Base-by-base conservation (phyloP, 2,888 invertebrate species). In the Xanthorhoe designata region DNA sequence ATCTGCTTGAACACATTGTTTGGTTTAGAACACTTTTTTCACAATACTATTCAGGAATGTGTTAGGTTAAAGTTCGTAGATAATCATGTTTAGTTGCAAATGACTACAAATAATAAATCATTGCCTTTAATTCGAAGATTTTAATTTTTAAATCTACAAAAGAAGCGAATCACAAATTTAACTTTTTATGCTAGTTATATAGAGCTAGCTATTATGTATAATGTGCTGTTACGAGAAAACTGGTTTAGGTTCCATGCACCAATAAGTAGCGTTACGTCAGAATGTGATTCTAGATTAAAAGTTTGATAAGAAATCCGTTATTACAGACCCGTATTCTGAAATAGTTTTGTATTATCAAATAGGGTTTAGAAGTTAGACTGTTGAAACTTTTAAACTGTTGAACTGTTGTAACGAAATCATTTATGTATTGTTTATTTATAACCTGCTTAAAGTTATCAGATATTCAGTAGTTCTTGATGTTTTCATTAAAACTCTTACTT, bases 231-330 rank as follows among this genome's bases (percentile, higher is more conserved):
- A 58, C 19, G 57, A 38, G 32, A 9, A 32, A 54, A 58, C 58
- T 19, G 32, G 57, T 53, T 61, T 50, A 29, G 3, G 57, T 47
- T 52, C 51, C 24, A 24, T 29, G 54, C 54, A 54, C 61, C 53
- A 62, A 62, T 66, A 62, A 53, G 61, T 50, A 63, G 52, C 10
- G 57, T 63, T 63, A 57, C 52, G 52, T 63, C 51, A 57, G 57
- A 63, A 38, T 29, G 42, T 51, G 13, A 56, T 62, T 57, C 38
- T 51, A 45, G 45, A 51, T 55, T 17, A 47, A 55, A 15, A 60
- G 19, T 35, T 61, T 32, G 45, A 53, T 53, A 45, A 52, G 6
- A 29, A 51, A 51, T 6, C 32, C 35, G 42, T 56, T 56, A 50
- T 29, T 24, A 35, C 35, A 35, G 35, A 35, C 35, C 35, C 8